A percentile compares a stretch with the other conserved stretches of the same genome.
These are phyloP conservation scores for Crotophaga sulcirostris DNA, from an alignment of 2,113 vertebrate genomes.

Conservation along the genomic window DNA sequence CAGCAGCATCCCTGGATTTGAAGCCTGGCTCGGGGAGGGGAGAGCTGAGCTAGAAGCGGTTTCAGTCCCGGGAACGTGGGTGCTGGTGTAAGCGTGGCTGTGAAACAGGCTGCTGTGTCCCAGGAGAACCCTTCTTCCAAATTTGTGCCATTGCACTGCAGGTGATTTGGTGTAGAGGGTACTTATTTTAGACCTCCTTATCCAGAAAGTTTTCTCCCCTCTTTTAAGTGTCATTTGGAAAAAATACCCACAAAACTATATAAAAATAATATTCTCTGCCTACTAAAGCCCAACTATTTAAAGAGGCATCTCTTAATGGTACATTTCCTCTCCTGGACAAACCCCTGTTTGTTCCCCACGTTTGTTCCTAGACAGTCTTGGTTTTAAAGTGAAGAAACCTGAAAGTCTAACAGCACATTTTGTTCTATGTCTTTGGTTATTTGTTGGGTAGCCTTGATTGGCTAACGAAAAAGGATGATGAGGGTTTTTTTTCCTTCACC, in stretches of 20 bases:
- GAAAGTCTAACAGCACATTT: neutral
- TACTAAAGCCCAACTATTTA: neutral
- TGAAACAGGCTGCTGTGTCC: neutral
- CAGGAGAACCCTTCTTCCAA: neutral
- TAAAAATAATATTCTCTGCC: neutral
- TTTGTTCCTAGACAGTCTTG: neutral
- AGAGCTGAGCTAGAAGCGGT: neutral
- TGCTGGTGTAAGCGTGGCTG: neutral
- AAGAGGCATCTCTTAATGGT: neutral
- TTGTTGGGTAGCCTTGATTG: neutral
- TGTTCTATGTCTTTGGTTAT: fast-evolving
- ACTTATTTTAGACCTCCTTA: neutral
- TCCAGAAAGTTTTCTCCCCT: neutral
- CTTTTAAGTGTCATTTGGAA: neutral
- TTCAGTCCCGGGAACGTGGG: neutral
- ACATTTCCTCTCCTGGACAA: neutral
- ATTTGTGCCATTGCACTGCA: neutral
- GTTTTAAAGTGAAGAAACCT: neutral
- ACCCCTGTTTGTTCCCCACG: neutral
- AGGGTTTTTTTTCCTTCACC: neutral
- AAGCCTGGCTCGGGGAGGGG: neutral
- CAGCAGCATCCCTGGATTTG: neutral
- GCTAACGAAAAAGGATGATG: neutral
- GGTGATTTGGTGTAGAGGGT: neutral
- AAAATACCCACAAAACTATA: neutral